These are phyloP conservation scores for Gymnogyps californianus DNA, from an alignment of 2,113 vertebrate genomes.

Conservation along the genomic window DNA sequence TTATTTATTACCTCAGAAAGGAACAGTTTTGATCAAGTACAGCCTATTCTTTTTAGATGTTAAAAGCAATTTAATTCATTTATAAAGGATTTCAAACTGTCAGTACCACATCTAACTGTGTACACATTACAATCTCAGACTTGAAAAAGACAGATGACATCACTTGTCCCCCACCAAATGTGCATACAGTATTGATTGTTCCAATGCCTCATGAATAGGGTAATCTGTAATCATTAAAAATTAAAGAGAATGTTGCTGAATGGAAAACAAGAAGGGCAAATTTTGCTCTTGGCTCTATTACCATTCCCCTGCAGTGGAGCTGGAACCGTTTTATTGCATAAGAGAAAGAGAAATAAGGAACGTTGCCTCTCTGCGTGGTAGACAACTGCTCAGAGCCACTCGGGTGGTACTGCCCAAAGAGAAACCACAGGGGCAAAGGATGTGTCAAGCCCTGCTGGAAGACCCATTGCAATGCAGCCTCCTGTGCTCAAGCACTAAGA, in stretches of 20 bases:
- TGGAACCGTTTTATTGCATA: not conserved
- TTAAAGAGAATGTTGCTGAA: not conserved
- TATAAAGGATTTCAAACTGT: not conserved
- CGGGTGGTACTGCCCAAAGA: not conserved
- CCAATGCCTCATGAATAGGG: not conserved
- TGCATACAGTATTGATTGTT: not conserved
- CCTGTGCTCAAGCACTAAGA: not conserved
- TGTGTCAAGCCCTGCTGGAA: not conserved
- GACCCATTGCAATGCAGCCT: not conserved
- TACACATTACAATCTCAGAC: not conserved
- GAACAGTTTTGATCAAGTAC: not conserved
- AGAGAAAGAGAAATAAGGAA: not conserved
- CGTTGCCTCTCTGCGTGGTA: not conserved
- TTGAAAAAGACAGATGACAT: not conserved
- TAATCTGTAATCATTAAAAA: slow-evolving; percentile 10
- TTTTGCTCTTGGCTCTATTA: not conserved
- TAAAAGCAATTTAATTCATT: not conserved
- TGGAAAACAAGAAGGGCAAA: not conserved
- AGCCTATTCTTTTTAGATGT: not conserved
- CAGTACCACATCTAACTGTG: not conserved
- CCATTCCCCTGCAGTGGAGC: not conserved
- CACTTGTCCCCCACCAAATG: not conserved
- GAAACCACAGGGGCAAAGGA: not conserved
- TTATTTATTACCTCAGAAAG: not conserved
- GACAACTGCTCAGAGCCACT: not conserved